Conservation (phyloP, 2,113 vertebrate genomes). For the Opisthocomus hoazin region DNA sequence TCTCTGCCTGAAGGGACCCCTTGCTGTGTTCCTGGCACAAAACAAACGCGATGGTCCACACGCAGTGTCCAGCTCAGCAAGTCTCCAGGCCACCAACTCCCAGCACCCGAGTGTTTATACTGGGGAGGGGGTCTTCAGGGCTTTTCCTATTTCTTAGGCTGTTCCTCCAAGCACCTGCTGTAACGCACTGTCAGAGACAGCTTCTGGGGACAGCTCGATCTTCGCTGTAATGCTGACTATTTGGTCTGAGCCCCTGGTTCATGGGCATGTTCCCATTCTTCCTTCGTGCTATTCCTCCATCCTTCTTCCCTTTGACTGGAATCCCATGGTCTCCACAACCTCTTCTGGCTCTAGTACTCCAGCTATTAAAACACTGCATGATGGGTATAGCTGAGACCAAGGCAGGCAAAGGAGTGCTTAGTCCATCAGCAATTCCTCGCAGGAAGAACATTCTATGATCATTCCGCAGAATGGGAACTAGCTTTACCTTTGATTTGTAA, state of each 20-base stretch:
- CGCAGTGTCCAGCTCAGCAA: neutral
- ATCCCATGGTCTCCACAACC: neutral
- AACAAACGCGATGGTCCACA: rapidly evolving
- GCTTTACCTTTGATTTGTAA: neutral
- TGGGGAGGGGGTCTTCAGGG: neutral
- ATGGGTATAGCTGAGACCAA: neutral
- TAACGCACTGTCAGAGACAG: neutral
- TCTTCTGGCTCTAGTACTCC: neutral
- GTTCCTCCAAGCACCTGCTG: neutral
- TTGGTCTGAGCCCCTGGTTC: neutral
- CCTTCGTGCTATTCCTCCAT: rapidly evolving
- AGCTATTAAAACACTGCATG: neutral
- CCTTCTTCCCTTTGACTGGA: neutral
- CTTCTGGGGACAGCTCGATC: neutral
- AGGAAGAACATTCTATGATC: neutral
- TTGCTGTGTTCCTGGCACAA: neutral
- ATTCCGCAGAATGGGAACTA: neutral
- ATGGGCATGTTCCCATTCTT: neutral
- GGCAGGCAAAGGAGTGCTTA: neutral
- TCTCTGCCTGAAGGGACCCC: neutral
- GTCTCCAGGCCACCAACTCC: neutral
- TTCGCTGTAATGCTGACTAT: neutral
- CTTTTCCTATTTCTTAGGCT: neutral
- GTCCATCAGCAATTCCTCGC: neutral
- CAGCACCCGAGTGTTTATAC: neutral